A percentile compares a stretch with the other conserved stretches of the same genome.
Evolutionary conservation across 1,140 invertebrate genomes (phyloP).

Genomic region (Drepana arcuata): DNA sequence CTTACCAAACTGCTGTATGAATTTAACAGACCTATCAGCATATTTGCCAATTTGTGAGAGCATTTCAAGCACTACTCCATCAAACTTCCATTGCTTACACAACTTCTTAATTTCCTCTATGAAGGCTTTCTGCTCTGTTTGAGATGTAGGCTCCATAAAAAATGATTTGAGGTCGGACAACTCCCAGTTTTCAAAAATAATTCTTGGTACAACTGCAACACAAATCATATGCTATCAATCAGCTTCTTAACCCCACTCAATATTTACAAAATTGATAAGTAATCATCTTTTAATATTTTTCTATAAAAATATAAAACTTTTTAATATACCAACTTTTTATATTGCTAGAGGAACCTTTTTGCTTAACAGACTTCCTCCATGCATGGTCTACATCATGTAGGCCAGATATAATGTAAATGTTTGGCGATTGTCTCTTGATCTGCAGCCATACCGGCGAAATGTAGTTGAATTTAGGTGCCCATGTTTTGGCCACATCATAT

Average conservation of each 20-base stretch:
- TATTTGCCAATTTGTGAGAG: slow-evolving; percentile 86
- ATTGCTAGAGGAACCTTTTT: slow-evolving; percentile 49
- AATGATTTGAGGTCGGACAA: slow-evolving; percentile 77
- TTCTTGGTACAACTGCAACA: slow-evolving; percentile 82
- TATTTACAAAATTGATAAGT: no score
- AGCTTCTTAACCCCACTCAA: no score
- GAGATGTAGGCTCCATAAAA: slow-evolving; percentile 71
- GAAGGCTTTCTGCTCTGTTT: slow-evolving; percentile 73
- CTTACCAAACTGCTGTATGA: slow-evolving; percentile 77
- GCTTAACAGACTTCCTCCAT: slow-evolving; percentile 84
- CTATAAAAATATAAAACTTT: no score
- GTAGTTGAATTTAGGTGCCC: slow-evolving; percentile 90
- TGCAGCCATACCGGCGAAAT: slow-evolving; percentile 97
- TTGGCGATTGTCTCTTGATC: slow-evolving; percentile 75
- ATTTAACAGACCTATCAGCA: slow-evolving; percentile 74
- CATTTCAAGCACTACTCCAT: slow-evolving; percentile 91
- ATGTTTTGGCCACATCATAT: slow-evolving; percentile 93
- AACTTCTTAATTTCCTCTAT: slow-evolving; percentile 74
- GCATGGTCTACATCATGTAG: slow-evolving; percentile 86
- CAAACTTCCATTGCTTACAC: slow-evolving; percentile 80
- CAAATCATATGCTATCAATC: slow-evolving; percentile 2
- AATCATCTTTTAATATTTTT: no score
- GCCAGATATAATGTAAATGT: slow-evolving; percentile 78
- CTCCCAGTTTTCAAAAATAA: slow-evolving; percentile 91
- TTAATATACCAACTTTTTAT: slow-evolving; percentile 47